Evolutionary conservation across 2,888 invertebrate genomes (phyloP).

Genomic region (Chaetoderma sp.): DNA sequence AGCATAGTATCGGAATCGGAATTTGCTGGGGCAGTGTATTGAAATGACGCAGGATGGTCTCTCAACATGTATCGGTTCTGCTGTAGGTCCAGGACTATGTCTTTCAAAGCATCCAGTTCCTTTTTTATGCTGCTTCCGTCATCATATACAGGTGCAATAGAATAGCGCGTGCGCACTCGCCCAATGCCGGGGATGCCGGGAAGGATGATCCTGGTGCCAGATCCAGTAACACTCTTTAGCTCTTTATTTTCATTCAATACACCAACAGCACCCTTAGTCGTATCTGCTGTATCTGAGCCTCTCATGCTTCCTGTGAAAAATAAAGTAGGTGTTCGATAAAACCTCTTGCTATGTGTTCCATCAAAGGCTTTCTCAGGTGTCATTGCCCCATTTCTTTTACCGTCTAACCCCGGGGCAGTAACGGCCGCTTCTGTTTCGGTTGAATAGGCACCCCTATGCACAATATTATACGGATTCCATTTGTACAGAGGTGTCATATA

Average conservation of each 20-base stretch:
- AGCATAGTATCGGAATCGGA: too few relatives aligned
- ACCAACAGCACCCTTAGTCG: too few relatives aligned
- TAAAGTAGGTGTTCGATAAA: conserved; percentile 41
- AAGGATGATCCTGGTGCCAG: too few relatives aligned
- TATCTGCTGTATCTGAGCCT: too few relatives aligned
- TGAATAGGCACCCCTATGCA: conserved; percentile 22
- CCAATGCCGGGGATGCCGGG: conserved; percentile 50
- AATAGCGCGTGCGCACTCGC: conserved; percentile 47
- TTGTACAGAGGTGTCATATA: conserved; percentile 53
- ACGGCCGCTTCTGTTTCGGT: too few relatives aligned
- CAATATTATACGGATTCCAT: conserved; percentile 58
- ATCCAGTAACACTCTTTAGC: too few relatives aligned
- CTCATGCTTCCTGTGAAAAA: conserved; percentile 44
- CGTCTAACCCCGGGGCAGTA: background rate
- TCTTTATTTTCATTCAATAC: too few relatives aligned
- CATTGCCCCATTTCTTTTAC: conserved; percentile 31
- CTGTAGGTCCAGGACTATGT: too few relatives aligned
- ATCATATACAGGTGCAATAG: conserved; percentile 51
- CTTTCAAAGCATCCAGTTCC: too few relatives aligned
- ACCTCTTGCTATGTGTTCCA: conserved; percentile 36
- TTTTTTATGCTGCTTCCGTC: conserved; percentile 51
- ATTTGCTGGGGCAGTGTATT: too few relatives aligned
- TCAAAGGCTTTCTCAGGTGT: conserved; percentile 38
- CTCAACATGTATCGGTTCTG: too few relatives aligned
- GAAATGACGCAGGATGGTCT: too few relatives aligned